Conservation (phyloP, 2,113 vertebrate species). For the Phrynosoma blainvillii region DNA sequence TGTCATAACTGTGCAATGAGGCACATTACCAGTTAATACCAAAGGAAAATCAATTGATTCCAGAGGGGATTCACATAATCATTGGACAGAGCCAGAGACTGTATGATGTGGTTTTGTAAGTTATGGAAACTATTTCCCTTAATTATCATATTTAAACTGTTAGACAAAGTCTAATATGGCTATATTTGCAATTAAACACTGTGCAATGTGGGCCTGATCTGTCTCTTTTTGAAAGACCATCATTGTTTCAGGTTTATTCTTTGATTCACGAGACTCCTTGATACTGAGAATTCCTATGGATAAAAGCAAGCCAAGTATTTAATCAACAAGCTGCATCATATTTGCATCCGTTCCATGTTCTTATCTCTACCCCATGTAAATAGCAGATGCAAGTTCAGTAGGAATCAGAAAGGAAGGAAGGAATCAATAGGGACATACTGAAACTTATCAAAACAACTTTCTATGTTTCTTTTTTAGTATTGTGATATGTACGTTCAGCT, state of each 20-base stretch:
- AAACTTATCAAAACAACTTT: not conserved
- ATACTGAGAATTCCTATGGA: slow-evolving; percentile 57
- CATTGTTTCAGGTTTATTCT: slow-evolving; percentile 62
- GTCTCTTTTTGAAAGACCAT: slow-evolving; percentile 28
- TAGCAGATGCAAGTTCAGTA: slow-evolving; percentile 68
- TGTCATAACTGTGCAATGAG: slow-evolving; percentile 51
- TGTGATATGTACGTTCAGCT: slow-evolving; percentile 65
- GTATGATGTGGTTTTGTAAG: slow-evolving; percentile 19
- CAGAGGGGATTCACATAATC: slow-evolving; percentile 32
- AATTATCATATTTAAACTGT: slow-evolving; percentile 33
- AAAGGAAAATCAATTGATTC: slow-evolving; percentile 24
- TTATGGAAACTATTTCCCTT: slow-evolving; percentile 46
- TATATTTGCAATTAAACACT: slow-evolving; percentile 49
- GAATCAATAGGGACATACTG: slow-evolving; percentile 61
- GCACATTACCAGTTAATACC: slow-evolving; percentile 38
- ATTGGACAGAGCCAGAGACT: slow-evolving; percentile 29
- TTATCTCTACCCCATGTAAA: slow-evolving; percentile 52
- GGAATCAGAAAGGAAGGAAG: slow-evolving; percentile 58
- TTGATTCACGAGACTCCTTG: slow-evolving; percentile 64
- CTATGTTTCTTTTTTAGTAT: slow-evolving; percentile 59
- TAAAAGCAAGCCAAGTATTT: slow-evolving; percentile 62
- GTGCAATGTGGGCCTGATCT: not conserved
- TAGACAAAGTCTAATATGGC: not conserved
- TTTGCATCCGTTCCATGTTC: slow-evolving; percentile 64
- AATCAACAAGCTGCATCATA: slow-evolving; percentile 68